A percentile compares a stretch with the other conserved stretches of the same genome.
Conservation (phyloP, 2,888 invertebrate genomes). For the Brachyptera risi region DNA sequence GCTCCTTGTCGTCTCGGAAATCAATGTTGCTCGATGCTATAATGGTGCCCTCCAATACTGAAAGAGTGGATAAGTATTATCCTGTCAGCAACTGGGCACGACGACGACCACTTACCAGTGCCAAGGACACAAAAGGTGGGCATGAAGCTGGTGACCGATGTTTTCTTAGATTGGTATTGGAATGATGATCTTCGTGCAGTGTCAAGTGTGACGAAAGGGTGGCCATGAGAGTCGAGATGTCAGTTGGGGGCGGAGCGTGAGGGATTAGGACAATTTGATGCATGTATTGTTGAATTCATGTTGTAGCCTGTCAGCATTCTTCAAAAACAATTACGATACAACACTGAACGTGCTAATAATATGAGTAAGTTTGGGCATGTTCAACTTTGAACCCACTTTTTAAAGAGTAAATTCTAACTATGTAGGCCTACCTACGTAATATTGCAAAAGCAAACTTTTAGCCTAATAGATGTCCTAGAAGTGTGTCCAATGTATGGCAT, state of each 20-base stretch:
- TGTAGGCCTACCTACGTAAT: too few species aligned
- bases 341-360: too few species aligned
- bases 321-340: constrained; percentile 5
- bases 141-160: background rate
- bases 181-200: background rate
- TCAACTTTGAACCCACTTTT: too few species aligned
- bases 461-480: too few species aligned
- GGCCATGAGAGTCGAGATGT: background rate
- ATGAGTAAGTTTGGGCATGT: too few species aligned
- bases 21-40: constrained; percentile 10
- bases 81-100: constrained; percentile 19
- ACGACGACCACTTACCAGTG: constrained; percentile 5
- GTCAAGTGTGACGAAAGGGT: background rate
- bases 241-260: background rate
- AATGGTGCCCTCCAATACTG: constrained; percentile 20
- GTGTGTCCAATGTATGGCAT: too few species aligned
- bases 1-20: background rate
- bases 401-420: too few species aligned
- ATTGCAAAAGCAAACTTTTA: too few species aligned
- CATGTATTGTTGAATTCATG: too few species aligned
- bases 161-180: background rate
- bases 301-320: constrained; percentile 2
- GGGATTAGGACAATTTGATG: background rate
- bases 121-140: background rate
- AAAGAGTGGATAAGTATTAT: constrained; percentile 32